Conservation (phyloP, 2,797 vertebrate genomes). For the Sebastes nivosus region DNA sequence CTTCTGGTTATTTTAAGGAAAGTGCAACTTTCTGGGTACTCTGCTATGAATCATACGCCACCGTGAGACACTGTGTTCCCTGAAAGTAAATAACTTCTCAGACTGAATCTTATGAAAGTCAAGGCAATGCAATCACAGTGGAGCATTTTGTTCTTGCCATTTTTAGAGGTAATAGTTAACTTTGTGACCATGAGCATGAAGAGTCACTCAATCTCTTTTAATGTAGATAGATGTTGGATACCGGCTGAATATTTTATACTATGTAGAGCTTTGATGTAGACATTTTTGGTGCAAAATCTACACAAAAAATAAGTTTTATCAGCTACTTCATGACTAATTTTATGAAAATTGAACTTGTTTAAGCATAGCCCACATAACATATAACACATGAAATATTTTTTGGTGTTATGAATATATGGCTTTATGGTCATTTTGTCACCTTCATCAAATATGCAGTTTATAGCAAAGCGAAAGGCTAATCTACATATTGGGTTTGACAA, state of each 20-base stretch:
- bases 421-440: neutral
- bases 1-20: conserved; percentile 40
- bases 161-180: neutral
- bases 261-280: no score
- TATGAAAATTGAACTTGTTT: neutral
- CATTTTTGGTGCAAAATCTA: no score
- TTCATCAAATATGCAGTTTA: neutral
- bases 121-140: neutral
- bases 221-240: neutral
- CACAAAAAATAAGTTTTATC: neutral
- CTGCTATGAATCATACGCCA: conserved; percentile 7
- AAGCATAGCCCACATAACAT: neutral
- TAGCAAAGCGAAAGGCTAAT: neutral
- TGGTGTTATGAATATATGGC: neutral
- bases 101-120: neutral
- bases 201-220: neutral
- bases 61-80: neutral
- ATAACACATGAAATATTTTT: neutral
- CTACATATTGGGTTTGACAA: neutral
- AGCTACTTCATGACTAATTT: neutral
- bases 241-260: neutral
- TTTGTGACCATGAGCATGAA: neutral
- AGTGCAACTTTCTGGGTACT: conserved; percentile 26
- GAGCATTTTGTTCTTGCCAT: neutral
- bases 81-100: neutral